Conservation (phyloP, 2,797 vertebrate genomes). For the Pseudotriccus pelzelni region DNA sequence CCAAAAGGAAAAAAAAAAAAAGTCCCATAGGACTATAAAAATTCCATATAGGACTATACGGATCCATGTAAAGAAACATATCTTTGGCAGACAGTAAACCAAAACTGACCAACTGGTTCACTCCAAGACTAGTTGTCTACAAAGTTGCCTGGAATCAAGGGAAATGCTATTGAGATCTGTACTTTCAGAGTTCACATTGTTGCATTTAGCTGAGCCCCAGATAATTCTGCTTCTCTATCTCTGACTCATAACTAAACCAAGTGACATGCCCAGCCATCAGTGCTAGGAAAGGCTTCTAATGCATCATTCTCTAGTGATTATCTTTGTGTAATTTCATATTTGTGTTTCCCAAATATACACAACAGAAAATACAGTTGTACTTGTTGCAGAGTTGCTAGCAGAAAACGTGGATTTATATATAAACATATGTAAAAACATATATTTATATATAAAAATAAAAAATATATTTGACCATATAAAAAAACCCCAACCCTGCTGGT, state of each 20-base stretch:
- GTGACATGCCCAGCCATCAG: not conserved
- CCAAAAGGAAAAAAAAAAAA: not conserved
- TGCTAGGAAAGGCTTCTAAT: not conserved
- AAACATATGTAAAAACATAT: not conserved
- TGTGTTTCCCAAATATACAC: not conserved
- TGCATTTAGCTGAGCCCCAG: not conserved
- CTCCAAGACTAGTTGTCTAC: not conserved
- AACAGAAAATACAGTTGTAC: not conserved
- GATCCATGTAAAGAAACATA: not conserved
- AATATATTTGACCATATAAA: not conserved
- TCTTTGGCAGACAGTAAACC: not conserved
- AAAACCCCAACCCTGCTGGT: not conserved
- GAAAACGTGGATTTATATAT: constrained; percentile 22
- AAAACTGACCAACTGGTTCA: not conserved
- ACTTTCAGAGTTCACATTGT: not conserved
- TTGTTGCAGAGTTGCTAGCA: not conserved
- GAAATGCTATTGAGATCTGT: not conserved
- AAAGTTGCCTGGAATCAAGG: not conserved
- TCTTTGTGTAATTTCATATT: not conserved
- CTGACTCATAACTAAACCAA: not conserved
- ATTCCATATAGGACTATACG: not conserved
- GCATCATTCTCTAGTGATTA: not conserved
- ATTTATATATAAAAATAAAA: not conserved
- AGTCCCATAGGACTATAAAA: not conserved
- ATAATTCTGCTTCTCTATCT: not conserved